Conservation (phyloP, 2,888 invertebrate species). For the Leptogaster cylindrica region DNA sequence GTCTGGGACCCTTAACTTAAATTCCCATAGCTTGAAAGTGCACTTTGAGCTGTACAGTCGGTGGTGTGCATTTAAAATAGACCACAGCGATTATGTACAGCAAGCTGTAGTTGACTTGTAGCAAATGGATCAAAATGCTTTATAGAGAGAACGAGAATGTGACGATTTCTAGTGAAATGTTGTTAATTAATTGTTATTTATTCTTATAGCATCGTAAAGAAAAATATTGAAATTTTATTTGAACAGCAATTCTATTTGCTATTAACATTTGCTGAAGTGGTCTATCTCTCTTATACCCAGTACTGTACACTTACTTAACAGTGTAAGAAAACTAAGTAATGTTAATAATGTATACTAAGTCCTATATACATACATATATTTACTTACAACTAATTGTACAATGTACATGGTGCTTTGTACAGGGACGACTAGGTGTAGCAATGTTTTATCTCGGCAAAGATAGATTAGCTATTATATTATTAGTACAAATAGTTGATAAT, state of each 20-base stretch:
- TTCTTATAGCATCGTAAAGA: constrained; percentile 22
- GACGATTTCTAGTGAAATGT: constrained; percentile 35
- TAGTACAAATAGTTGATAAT: constrained; percentile 35
- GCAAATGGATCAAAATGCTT: constrained; percentile 27
- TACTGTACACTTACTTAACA: constrained; percentile 31
- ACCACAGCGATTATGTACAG: constrained; percentile 34
- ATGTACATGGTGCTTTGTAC: constrained; percentile 30
- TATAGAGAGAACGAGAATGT: constrained; percentile 30
- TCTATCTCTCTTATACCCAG: constrained; percentile 35
- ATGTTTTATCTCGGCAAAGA: neutral
- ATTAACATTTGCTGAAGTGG: constrained; percentile 33
- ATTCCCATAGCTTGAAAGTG: constrained; percentile 40
- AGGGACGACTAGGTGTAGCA: constrained; percentile 18
- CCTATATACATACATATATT: constrained; percentile 36
- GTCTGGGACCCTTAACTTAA: constrained; percentile 19
- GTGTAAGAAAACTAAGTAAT: constrained; percentile 32
- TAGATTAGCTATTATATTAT: constrained; percentile 1
- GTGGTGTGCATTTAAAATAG: constrained; percentile 42
- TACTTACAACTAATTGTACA: constrained; percentile 23
- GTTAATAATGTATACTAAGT: constrained; percentile 36
- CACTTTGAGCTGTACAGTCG: constrained; percentile 39
- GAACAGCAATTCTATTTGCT: constrained; percentile 14
- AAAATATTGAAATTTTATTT: constrained; percentile 25
- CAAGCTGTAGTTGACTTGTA: constrained; percentile 22
- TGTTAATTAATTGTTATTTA: constrained; percentile 38